A percentile compares a stretch with the other conserved stretches of the same genome.
These are phyloP conservation scores for Pedetes capensis DNA, from an alignment of 2,113 vertebrate species.

Conservation along the genomic window DNA sequence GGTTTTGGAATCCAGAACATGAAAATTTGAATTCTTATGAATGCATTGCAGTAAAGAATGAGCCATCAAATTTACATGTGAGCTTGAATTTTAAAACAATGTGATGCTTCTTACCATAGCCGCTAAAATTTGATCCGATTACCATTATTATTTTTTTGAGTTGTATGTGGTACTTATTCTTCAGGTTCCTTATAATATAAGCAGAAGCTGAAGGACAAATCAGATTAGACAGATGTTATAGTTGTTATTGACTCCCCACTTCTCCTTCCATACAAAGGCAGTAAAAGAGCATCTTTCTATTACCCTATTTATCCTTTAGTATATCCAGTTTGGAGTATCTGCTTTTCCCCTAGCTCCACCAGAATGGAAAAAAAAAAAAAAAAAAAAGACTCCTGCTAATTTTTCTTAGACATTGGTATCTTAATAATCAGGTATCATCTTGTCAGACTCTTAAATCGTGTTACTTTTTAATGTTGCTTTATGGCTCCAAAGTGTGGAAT, in stretches of 20 bases:
- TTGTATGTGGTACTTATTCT: not conserved
- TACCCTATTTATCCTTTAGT: not conserved
- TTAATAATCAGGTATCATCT: not conserved
- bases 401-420: not conserved
- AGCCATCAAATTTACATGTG: not conserved
- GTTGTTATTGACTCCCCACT: not conserved
- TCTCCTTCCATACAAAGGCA: not conserved
- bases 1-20: not conserved
- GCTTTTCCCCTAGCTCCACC: not conserved
- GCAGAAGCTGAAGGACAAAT: not conserved
- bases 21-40: constrained; percentile 27
- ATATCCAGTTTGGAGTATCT: not conserved
- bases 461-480: not conserved
- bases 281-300: not conserved
- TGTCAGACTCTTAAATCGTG: not conserved
- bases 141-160: not conserved
- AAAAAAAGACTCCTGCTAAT: not conserved
- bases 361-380: not conserved
- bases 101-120: not conserved
- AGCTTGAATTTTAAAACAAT: not conserved
- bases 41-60: constrained; percentile 6
- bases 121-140: not conserved
- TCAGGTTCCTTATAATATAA: not conserved
- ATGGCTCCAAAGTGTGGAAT: not conserved
- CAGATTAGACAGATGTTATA: not conserved